Evolutionary conservation across 2,113 vertebrate genomes (phyloP).

Genomic region (Corydoras sp.): DNA sequence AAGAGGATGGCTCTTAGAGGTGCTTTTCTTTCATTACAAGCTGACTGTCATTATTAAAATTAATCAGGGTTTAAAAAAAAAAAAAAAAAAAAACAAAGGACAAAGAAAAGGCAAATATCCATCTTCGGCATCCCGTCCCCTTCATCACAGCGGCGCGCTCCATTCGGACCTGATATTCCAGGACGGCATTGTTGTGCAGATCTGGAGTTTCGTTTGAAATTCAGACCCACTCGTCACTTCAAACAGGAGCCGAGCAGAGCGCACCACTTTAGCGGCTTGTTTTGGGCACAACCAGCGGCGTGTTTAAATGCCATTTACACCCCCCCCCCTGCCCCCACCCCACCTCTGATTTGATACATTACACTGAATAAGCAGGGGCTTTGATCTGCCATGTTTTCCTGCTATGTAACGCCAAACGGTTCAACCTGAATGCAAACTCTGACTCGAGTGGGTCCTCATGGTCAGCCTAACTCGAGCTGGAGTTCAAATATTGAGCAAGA

Average conservation of each 20-base stretch:
- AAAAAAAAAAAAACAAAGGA: constrained; percentile 8
- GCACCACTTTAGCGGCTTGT: constrained; percentile 77
- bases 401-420: constrained; percentile 62
- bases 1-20: constrained; percentile 46
- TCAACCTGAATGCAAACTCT: constrained; percentile 26
- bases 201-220: constrained; percentile 87
- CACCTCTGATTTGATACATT: constrained; percentile 66
- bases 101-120: constrained; percentile 61
- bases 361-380: constrained; percentile 67
- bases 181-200: constrained; percentile 82
- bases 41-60: constrained; percentile 61
- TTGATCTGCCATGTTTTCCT: constrained; percentile 67
- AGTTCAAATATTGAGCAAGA: constrained; percentile 21
- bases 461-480: constrained; percentile 19
- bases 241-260: constrained; percentile 83
- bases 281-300: constrained; percentile 78
- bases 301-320: constrained; percentile 79
- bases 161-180: constrained; percentile 59
- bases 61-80: constrained; percentile 20
- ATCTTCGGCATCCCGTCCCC: constrained; percentile 62
- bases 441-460: constrained; percentile 30
- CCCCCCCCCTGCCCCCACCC: constrained; percentile 55
- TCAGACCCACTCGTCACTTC: constrained; percentile 90
- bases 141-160: constrained; percentile 70
- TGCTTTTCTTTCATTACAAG: constrained; percentile 52